These are phyloP conservation scores for Pristiophorus japonicus DNA, from an alignment of 2,113 vertebrate genomes.

Conservation along the genomic window DNA sequence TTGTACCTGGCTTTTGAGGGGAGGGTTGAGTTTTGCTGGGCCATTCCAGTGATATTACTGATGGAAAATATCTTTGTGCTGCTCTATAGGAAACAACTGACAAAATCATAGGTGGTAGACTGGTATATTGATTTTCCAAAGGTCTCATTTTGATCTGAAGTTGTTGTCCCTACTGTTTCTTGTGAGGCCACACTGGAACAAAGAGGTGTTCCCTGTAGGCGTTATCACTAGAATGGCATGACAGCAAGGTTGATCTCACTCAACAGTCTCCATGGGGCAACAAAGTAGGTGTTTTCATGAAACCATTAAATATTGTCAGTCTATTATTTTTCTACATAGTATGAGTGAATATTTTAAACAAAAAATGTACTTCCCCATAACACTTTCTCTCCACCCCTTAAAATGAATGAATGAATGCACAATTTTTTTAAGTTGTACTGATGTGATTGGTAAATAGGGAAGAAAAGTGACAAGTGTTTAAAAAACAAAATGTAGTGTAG, in stretches of 20 bases:
- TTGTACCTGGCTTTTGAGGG: not conserved
- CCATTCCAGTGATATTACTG: not conserved
- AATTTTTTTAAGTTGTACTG: not conserved
- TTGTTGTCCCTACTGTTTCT: not conserved
- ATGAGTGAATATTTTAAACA: not conserved
- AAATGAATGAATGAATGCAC: not conserved
- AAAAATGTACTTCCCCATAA: not conserved
- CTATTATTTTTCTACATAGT: not conserved
- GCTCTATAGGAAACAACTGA: not conserved
- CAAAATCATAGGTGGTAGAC: not conserved
- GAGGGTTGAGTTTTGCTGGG: not conserved
- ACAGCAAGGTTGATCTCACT: not conserved
- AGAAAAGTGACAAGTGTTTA: not conserved
- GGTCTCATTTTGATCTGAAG: not conserved
- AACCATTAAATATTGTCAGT: not conserved
- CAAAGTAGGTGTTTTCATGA: not conserved
- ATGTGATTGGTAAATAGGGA: too few relatives aligned
- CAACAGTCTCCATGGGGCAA: not conserved
- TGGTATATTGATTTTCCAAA: not conserved
- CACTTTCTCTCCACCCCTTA: not conserved
- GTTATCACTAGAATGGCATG: not conserved
- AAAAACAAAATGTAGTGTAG: not conserved
- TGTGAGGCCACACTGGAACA: not conserved
- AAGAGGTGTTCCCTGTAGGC: not conserved
- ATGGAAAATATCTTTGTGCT: not conserved